Conservation (phyloP, 2,888 invertebrate species). For the Lymantria monacha region DNA sequence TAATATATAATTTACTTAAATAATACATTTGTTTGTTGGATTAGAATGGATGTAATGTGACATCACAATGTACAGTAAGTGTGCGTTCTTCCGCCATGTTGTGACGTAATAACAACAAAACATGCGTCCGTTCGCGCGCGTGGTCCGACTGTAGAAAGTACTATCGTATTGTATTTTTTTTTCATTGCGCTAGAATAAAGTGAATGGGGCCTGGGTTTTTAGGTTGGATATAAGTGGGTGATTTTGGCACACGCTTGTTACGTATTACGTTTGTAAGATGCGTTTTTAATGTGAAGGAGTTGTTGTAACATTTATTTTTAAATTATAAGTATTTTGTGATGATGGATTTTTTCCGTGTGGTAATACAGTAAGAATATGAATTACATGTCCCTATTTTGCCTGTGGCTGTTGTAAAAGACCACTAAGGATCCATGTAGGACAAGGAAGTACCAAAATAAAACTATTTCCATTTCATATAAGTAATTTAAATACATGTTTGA, state of each 20-base stretch:
- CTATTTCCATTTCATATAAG: too few species aligned
- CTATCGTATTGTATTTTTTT: slow-evolving; percentile 11
- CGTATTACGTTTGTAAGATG: background rate
- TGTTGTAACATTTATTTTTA: too few species aligned
- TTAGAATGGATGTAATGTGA: slow-evolving; percentile 4
- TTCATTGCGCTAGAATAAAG: slow-evolving; percentile 1
- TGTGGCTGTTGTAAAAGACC: too few species aligned
- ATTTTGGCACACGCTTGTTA: slow-evolving; percentile 5
- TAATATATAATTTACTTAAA: slow-evolving; percentile 2
- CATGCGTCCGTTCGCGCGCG: slow-evolving; percentile 21
- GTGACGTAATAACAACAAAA: slow-evolving; percentile 22
- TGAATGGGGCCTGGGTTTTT: slow-evolving; percentile 4
- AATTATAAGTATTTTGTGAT: too few species aligned
- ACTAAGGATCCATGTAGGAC: too few species aligned
- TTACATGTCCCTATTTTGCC: too few species aligned
- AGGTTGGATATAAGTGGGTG: background rate
- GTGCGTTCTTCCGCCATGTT: slow-evolving; percentile 4
- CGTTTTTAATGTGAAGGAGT: background rate
- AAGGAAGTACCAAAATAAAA: too few species aligned
- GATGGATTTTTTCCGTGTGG: too few species aligned
- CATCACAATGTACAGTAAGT: background rate
- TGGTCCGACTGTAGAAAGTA: slow-evolving; percentile 31
- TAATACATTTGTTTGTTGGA: slow-evolving; percentile 1
- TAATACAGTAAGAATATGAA: too few species aligned
- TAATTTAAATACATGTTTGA: too few species aligned